These are phyloP conservation scores for Caenorhabditis briggsae DNA, from an alignment of 1,140 invertebrate genomes.

Conservation along the genomic window DNA sequence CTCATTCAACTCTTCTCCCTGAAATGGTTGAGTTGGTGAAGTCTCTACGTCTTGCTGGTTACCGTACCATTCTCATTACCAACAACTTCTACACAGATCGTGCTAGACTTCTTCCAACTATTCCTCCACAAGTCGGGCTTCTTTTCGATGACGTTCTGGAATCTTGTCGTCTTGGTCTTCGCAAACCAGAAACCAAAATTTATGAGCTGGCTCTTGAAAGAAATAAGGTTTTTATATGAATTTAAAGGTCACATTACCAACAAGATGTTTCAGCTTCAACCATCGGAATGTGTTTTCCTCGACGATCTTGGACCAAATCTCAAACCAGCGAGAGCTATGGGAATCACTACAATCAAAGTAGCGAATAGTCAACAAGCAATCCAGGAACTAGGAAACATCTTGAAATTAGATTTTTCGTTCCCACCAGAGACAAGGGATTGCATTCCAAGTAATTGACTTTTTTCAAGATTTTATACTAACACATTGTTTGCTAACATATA, in stretches of 20 bases:
- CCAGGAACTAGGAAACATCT: constrained; percentile 74
- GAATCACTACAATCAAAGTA: constrained; percentile 79
- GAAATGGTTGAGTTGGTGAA: constrained; percentile 75
- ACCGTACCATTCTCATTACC: constrained; percentile 79
- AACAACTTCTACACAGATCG: constrained; percentile 79
- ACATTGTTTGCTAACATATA: background rate
- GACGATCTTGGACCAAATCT: constrained; percentile 79
- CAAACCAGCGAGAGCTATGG: constrained; percentile 78
- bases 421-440: constrained; percentile 73
- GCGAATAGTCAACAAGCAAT: constrained; percentile 73
- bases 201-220: constrained; percentile 75
- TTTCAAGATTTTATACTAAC: constrained; percentile 13
- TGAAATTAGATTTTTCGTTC: constrained; percentile 75
- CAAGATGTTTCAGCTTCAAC: constrained; percentile 65
- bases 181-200: constrained; percentile 79
- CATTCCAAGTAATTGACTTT: constrained; percentile 51
- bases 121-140: constrained; percentile 67
- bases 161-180: constrained; percentile 77
- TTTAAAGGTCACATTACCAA: background rate
- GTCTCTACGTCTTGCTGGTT: constrained; percentile 77
- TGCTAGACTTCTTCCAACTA: constrained; percentile 68
- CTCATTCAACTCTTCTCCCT: constrained; percentile 69
- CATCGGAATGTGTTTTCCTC: constrained; percentile 78
- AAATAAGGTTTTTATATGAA: constrained; percentile 34
- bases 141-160: constrained; percentile 79